phyloP scores from a whole-genome alignment of 2,888 invertebrate species.

The Trissoscelio sp. region DNA sequence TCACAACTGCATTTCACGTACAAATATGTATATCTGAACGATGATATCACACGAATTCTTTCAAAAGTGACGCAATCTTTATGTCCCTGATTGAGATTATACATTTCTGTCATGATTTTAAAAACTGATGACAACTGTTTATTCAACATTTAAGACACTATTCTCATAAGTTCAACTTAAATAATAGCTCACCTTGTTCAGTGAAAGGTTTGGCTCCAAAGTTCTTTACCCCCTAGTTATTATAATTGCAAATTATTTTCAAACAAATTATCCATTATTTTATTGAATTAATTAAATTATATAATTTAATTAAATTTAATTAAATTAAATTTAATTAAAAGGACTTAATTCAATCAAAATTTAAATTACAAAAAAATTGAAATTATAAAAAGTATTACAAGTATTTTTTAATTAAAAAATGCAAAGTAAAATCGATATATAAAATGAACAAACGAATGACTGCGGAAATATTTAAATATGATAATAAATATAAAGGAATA shows the following conservation, averaged over 20 bases:
- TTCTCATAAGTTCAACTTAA: conserved; percentile 1
- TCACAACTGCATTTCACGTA: conserved; percentile 37
- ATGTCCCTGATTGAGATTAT: conserved; percentile 50
- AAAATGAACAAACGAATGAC: background rate
- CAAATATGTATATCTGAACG: conserved; percentile 17
- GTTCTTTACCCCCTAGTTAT: no score
- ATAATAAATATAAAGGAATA: conserved; percentile 15
- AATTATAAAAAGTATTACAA: background rate
- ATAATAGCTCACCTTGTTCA: no score
- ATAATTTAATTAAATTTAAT: no score
- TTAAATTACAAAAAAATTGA: background rate
- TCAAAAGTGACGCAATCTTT: conserved; percentile 51
- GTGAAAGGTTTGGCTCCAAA: no score
- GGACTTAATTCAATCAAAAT: no score
- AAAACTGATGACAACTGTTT: conserved; percentile 45
- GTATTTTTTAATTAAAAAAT: background rate
- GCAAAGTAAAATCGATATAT: background rate
- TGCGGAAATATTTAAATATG: conserved; percentile 20
- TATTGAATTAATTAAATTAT: no score
- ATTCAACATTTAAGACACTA: conserved; percentile 4
- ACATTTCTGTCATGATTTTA: conserved; percentile 45
- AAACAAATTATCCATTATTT: no score
- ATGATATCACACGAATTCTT: conserved; percentile 50
- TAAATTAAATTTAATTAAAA: no score
- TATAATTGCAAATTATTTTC: no score